phyloP scores from a whole-genome alignment of 2,888 invertebrate species.

The Strigamia crassipes region DNA sequence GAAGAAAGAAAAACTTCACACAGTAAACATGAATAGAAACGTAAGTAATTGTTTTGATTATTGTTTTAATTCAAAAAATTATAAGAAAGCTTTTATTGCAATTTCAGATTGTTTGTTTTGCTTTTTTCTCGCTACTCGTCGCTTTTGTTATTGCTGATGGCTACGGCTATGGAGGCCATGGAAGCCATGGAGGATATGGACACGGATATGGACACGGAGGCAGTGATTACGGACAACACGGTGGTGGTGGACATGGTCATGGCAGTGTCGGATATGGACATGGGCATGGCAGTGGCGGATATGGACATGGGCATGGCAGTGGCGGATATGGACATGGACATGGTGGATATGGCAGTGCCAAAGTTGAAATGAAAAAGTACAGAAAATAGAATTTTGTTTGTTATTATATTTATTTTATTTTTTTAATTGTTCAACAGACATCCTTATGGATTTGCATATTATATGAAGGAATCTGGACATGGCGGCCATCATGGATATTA shows the following conservation, averaged over 20 bases:
- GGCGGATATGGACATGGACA: slow-evolving; percentile 44
- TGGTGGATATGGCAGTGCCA: slow-evolving; percentile 46
- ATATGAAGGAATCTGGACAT: slow-evolving; percentile 47
- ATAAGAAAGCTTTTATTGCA: background rate
- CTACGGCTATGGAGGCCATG: slow-evolving; percentile 29
- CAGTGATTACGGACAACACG: too few species aligned
- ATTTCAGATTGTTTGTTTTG: background rate
- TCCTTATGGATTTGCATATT: slow-evolving; percentile 47
- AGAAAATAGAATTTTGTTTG: background rate
- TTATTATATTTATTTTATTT: background rate
- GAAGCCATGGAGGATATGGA: background rate
- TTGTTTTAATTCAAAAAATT: background rate
- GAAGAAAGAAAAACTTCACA: background rate
- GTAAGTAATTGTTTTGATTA: background rate
- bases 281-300: slow-evolving; percentile 44
- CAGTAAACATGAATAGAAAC: background rate
- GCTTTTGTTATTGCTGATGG: slow-evolving; percentile 14
- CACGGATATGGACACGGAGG: too few species aligned
- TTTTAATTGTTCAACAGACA: slow-evolving; percentile 24
- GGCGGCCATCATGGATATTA: slow-evolving; percentile 42
- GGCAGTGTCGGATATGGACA: slow-evolving; percentile 6
- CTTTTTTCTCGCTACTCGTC: background rate
- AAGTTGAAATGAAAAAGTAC: slow-evolving; percentile 46
- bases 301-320: too few species aligned
- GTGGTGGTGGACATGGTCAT: slow-evolving; percentile 17